These are phyloP conservation scores for Clarias laeviceps DNA, from an alignment of 2,797 vertebrate genomes.

Conservation along the genomic window DNA sequence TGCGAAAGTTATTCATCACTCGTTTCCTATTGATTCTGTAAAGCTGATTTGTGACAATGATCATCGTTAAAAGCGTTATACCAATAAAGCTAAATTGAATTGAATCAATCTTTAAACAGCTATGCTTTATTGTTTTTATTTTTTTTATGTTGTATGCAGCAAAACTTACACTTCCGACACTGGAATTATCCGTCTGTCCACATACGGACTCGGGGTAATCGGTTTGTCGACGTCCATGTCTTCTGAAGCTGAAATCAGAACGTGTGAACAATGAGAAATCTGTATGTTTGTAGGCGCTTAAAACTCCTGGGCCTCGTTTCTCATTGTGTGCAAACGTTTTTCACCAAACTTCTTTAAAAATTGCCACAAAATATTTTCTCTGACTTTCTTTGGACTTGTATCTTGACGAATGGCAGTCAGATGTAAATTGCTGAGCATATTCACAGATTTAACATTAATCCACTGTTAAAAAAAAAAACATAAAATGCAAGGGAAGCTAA, in stretches of 20 bases:
- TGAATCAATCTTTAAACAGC: not conserved
- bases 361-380: not conserved
- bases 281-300: not conserved
- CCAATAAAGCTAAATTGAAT: too few species aligned
- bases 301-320: not conserved
- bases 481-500: not conserved
- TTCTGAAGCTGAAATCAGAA: constrained; percentile 60
- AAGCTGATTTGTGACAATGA: too few species aligned
- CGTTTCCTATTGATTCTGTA: not conserved
- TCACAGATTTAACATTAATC: not conserved
- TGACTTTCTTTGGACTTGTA: not conserved
- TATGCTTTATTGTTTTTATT: not conserved
- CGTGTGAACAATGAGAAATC: not conserved
- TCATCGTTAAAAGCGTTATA: too few species aligned
- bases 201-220: constrained; percentile 68
- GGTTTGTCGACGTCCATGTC: constrained; percentile 79
- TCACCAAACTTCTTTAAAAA: not conserved
- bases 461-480: not conserved
- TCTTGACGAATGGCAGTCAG: not conserved
- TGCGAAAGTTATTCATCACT: not conserved
- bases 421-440: not conserved
- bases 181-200: constrained; percentile 81
- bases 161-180: constrained; percentile 83
- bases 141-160: not conserved
- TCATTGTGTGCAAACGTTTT: not conserved